A percentile compares a stretch with the other conserved stretches of the same genome.
Evolutionary conservation across 2,113 vertebrate species (phyloP).

Genomic region (Reinhardtius hippoglossoides): DNA sequence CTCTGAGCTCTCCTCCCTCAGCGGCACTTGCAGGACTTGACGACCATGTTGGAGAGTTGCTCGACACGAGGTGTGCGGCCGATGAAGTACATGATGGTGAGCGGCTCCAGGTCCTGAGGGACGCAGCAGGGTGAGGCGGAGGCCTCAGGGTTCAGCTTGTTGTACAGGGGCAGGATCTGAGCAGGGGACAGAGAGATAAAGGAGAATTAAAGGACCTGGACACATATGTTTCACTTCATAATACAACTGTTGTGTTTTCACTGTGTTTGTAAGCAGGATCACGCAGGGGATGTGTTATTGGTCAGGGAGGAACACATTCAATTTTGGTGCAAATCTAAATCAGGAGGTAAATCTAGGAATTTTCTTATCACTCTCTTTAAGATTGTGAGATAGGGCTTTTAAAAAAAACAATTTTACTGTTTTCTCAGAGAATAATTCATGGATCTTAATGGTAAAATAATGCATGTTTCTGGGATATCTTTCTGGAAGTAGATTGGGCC

Average conservation of each 20-base stretch:
- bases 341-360: too few relatives aligned
- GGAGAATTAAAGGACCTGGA: conserved; percentile 9
- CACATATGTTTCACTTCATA: background rate
- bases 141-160: conserved; percentile 86
- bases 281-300: too few relatives aligned
- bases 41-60: conserved; percentile 87
- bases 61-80: conserved; percentile 84
- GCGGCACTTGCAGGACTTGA: conserved; percentile 86
- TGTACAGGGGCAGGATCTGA: conserved; percentile 86
- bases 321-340: too few relatives aligned
- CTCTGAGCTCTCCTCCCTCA: conserved; percentile 50
- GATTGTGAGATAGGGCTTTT: too few relatives aligned
- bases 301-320: too few relatives aligned
- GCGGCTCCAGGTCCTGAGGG: conserved; percentile 86
- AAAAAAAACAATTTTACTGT: too few relatives aligned
- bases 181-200: conserved; percentile 26
- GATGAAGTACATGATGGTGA: conserved; percentile 86
- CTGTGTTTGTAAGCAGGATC: background rate
- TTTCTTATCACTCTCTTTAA: too few relatives aligned
- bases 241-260: background rate
- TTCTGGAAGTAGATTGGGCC: too few relatives aligned
- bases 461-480: too few relatives aligned
- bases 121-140: conserved; percentile 85
- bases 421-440: too few relatives aligned
- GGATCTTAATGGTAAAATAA: too few relatives aligned